These are phyloP conservation scores for Menura novaehollandiae DNA, from an alignment of 2,113 vertebrate species.

Conservation along the genomic window DNA sequence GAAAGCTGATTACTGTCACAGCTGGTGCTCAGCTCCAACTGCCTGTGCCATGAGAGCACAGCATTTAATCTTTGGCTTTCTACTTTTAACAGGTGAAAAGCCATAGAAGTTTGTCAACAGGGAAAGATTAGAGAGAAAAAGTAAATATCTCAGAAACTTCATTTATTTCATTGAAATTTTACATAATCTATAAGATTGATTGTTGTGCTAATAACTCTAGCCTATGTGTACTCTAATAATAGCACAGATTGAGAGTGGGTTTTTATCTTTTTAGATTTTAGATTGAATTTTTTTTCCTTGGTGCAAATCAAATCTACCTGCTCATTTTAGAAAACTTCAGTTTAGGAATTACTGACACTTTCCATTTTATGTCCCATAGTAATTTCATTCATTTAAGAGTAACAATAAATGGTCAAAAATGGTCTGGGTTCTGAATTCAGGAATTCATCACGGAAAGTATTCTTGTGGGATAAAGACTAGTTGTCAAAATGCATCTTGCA, in stretches of 20 bases:
- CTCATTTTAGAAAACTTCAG: neutral
- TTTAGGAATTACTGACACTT: neutral
- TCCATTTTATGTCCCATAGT: neutral
- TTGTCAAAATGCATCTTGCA: neutral
- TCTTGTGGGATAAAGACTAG: neutral
- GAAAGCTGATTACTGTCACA: neutral
- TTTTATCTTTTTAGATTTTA: neutral
- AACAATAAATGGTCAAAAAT: neutral
- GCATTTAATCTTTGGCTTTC: neutral
- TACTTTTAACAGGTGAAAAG: neutral
- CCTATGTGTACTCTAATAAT: neutral
- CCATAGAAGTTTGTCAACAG: neutral
- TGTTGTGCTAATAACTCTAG: neutral
- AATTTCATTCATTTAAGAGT: neutral
- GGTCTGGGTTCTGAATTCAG: neutral
- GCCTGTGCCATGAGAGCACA: neutral
- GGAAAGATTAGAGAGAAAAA: neutral
- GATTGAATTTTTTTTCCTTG: neutral
- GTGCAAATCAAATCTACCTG: neutral
- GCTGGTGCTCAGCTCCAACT: neutral
- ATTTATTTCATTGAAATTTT: neutral
- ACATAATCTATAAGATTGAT: neutral
- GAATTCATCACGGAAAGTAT: neutral
- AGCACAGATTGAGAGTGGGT: neutral
- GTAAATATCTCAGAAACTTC: neutral